Evolutionary conservation across 2,888 invertebrate species (phyloP).

Genomic region (Microplitis manilae): DNA sequence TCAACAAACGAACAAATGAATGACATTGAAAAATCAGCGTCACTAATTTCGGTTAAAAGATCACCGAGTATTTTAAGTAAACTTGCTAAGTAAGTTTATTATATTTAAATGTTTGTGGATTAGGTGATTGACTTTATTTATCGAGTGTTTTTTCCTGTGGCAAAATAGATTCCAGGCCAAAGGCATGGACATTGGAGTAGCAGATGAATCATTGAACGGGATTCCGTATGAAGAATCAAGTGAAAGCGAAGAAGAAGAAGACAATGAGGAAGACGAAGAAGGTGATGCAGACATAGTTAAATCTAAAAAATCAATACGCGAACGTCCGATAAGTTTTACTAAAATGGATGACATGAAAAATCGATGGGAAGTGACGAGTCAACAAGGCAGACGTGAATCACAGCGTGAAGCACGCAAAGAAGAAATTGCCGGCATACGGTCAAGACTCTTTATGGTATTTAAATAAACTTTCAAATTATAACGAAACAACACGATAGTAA

Average conservation of each 20-base stretch:
- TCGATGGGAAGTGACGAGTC: constrained; percentile 79
- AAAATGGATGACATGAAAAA: constrained; percentile 89
- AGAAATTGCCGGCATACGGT: constrained; percentile 90
- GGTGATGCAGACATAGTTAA: constrained; percentile 78
- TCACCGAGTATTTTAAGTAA: constrained; percentile 86
- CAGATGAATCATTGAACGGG: constrained; percentile 83
- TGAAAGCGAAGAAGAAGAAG: constrained; percentile 78
- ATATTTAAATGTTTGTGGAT: background rate
- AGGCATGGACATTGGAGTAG: constrained; percentile 86
- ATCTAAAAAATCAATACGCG: constrained; percentile 76
- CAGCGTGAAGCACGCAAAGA: constrained; percentile 88
- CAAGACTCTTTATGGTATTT: constrained; percentile 84
- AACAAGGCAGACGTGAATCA: constrained; percentile 74
- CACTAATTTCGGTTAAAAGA: constrained; percentile 76
- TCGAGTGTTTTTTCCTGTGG: background rate
- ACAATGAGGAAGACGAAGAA: constrained; percentile 72
- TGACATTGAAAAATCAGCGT: constrained; percentile 73
- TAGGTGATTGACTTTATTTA: constrained; percentile 13
- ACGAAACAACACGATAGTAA: no score
- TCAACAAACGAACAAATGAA: constrained; percentile 70
- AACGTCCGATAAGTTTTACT: constrained; percentile 84
- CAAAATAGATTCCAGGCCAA: constrained; percentile 82
- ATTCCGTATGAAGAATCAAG: constrained; percentile 81
- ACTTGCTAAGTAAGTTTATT: constrained; percentile 80
- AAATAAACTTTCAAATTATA: background rate